Percentiles rank a stretch among this genome's conserved stretches.
Conservation (phyloP, 2,888 invertebrate species). For the Ligdia adustata region DNA sequence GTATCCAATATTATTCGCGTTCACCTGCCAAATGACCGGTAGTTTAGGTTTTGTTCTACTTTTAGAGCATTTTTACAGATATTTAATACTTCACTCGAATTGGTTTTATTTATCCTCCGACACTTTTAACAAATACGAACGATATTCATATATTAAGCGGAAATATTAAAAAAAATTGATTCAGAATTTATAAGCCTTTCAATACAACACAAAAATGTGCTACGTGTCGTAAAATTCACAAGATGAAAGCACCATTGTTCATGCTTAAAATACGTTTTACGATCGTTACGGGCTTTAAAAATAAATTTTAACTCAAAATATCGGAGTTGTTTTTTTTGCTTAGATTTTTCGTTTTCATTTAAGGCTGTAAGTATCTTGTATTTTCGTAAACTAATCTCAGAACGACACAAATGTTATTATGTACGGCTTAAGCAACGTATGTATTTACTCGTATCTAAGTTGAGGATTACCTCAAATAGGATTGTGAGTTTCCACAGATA, state of each 20-base stretch:
- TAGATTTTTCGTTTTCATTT: too few relatives aligned
- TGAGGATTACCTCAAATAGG: slow-evolving; percentile 6
- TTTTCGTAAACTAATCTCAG: slow-evolving; percentile 3
- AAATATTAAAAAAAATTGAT: too few relatives aligned
- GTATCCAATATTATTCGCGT: slow-evolving; percentile 20
- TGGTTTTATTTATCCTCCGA: too few relatives aligned
- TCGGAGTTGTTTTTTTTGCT: too few relatives aligned
- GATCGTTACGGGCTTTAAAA: slow-evolving; percentile 8
- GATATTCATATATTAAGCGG: too few relatives aligned
- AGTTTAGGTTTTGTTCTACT: slow-evolving; percentile 29
- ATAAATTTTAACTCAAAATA: too few relatives aligned
- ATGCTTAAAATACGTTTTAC: slow-evolving; percentile 18
- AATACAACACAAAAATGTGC: too few relatives aligned
- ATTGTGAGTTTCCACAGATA: not conserved
- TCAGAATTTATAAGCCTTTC: too few relatives aligned
- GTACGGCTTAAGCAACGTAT: not conserved
- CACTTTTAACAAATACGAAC: too few relatives aligned
- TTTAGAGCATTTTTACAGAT: too few relatives aligned
- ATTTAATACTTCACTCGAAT: too few relatives aligned
- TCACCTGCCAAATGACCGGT: slow-evolving; percentile 31
- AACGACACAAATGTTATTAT: not conserved
- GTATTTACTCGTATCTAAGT: not conserved
- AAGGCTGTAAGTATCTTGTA: too few relatives aligned
- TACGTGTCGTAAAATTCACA: slow-evolving; percentile 5
- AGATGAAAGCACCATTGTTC: slow-evolving; percentile 11